Percentiles rank a stretch among this genome's conserved stretches.
Conservation (phyloP, 2,113 vertebrate genomes). For the Pipa parva region DNA sequence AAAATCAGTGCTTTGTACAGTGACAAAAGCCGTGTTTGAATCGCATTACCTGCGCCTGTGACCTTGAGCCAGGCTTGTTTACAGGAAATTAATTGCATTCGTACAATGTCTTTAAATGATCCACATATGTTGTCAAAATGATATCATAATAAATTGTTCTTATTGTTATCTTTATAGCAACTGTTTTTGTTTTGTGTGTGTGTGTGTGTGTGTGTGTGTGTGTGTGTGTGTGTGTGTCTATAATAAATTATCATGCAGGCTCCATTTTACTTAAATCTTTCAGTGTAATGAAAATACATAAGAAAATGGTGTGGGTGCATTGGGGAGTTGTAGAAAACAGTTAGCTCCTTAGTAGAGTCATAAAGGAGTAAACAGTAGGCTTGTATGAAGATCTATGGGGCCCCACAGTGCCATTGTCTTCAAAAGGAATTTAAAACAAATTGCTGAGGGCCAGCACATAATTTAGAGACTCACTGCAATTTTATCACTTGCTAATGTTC, state of each 20-base stretch:
- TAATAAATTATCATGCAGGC: constrained; percentile 7
- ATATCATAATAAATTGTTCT: constrained; percentile 5
- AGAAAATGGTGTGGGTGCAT: constrained; percentile 56
- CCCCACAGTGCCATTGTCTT: constrained; percentile 92
- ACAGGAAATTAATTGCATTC: not conserved
- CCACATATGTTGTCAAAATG: not conserved
- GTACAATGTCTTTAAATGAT: not conserved
- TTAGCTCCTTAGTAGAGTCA: constrained; percentile 58
- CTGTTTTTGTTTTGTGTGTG: too few relatives aligned
- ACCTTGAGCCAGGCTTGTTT: not conserved
- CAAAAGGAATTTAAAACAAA: constrained; percentile 99
- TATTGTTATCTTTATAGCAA: constrained; percentile 11
- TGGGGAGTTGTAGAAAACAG: constrained; percentile 64
- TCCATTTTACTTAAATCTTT: constrained; percentile 49
- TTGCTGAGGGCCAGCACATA: constrained; percentile 95
- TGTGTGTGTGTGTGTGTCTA: not conserved
- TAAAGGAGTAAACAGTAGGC: constrained; percentile 79
- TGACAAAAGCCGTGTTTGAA: not conserved
- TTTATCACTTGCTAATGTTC: constrained; percentile 99
- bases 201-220: too few relatives aligned
- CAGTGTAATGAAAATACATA: constrained; percentile 53
- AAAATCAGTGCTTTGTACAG: not conserved
- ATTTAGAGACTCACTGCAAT: constrained; percentile 98
- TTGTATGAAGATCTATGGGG: constrained; percentile 84
- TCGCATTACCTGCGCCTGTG: not conserved